A percentile compares a stretch with the other conserved stretches of the same genome.
Conservation (phyloP, 1,140 invertebrate genomes). For the Neotoxoptera formosana region DNA sequence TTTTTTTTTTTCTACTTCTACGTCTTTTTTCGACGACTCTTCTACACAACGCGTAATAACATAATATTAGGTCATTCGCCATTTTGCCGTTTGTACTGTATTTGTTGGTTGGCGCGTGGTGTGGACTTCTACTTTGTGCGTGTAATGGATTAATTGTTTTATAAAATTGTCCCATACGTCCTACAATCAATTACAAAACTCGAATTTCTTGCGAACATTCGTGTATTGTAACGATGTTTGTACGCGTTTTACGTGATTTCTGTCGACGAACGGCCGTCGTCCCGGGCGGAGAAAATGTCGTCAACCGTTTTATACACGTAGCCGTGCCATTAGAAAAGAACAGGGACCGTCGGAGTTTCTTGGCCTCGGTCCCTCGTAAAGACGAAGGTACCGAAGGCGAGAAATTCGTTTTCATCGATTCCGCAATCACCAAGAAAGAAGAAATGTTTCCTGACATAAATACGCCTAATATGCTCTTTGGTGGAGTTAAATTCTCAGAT, state of each 20-base stretch:
- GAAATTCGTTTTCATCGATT: conserved; percentile 69
- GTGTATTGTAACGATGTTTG: background rate
- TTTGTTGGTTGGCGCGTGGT: background rate
- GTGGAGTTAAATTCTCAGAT: conserved; percentile 79
- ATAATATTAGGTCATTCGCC: background rate
- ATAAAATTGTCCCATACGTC: background rate
- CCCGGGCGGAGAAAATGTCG: background rate
- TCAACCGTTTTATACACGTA: conserved; percentile 12
- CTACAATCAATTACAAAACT: background rate
- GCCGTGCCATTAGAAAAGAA: conserved; percentile 27
- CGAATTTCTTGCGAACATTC: background rate
- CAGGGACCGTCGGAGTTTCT: conserved; percentile 51
- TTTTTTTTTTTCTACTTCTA: background rate
- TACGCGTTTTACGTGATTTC: background rate
- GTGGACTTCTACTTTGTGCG: no score
- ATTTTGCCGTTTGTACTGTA: background rate
- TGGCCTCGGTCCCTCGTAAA: background rate
- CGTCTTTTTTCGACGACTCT: background rate
- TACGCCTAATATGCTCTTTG: conserved; percentile 77
- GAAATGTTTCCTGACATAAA: conserved; percentile 78
- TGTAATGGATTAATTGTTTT: background rate
- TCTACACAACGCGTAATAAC: background rate
- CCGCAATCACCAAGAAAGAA: conserved; percentile 64
- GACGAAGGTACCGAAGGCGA: conserved; percentile 77
- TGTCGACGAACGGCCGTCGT: background rate